phyloP scores from a whole-genome alignment of 1,140 invertebrate species.

The Phymorhynchus buccinoides region DNA sequence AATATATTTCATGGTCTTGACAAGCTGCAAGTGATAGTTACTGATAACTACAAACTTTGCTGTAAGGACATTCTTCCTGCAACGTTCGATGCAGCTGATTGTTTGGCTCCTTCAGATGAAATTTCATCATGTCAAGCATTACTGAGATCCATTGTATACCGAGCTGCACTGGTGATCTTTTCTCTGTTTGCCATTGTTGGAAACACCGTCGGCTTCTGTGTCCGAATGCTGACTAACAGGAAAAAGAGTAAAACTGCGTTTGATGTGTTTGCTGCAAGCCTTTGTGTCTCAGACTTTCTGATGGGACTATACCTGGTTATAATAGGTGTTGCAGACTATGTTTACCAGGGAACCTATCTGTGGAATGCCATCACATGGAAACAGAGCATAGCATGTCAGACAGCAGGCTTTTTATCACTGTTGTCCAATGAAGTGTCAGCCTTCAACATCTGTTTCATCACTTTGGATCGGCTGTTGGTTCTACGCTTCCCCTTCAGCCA shows the following conservation, averaged over 20 bases:
- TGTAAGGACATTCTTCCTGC: too few relatives aligned
- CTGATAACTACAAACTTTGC: too few relatives aligned
- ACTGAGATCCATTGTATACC: too few relatives aligned
- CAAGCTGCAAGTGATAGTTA: too few relatives aligned
- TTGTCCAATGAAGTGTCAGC: constrained; percentile 59
- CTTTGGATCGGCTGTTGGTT: constrained; percentile 58
- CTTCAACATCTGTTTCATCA: constrained; percentile 55
- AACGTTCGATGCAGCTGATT: too few relatives aligned
- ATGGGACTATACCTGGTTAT: constrained; percentile 40
- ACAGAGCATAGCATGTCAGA: constrained; percentile 47
- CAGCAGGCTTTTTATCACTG: constrained; percentile 59
- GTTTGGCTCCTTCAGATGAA: too few relatives aligned
- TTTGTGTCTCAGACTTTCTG: constrained; percentile 38
- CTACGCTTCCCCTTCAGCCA: constrained; percentile 56
- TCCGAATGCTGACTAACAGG: constrained; percentile 21
- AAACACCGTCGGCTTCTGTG: constrained; percentile 45
- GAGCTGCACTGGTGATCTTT: constrained; percentile 44
- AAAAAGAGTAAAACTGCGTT: background rate
- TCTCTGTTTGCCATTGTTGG: constrained; percentile 45
- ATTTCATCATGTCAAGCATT: too few relatives aligned
- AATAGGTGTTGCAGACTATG: constrained; percentile 35
- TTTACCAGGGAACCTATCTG: constrained; percentile 52
- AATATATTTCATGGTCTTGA: too few relatives aligned
- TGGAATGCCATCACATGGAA: constrained; percentile 50
- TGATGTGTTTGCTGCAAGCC: constrained; percentile 52